Base-by-base conservation (phyloP, 2,797 vertebrate species). In the Sternotherus odoratus region DNA sequence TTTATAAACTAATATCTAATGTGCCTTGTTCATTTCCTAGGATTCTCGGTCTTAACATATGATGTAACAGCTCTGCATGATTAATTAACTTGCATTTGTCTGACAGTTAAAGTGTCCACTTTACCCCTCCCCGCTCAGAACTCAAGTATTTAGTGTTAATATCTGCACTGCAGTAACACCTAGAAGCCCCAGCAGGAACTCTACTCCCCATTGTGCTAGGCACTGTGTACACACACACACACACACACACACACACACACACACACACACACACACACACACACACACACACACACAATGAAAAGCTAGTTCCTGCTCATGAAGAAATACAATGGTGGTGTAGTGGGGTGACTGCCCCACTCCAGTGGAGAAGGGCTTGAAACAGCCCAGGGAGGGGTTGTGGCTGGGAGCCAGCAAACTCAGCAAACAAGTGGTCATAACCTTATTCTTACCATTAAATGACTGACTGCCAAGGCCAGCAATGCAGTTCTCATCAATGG, bases 121-220 rank as follows among this genome's bases (percentile, higher is more conserved):
- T 77, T 48, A 39, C 24, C 33, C 16, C 4, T 21, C 3, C 26
- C 26, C 15, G 48, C 15, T 75, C 48, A 6, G 72, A 30, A 46
- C 7, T 10, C 43, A 6, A 77, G 56, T 12, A 49, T 19, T 49
- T 12, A 33, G 26, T 74, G 16, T 46, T 74, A 54, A 8, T 8
- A 8, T 33, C 83, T 57, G 16, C 16, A 15, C 26, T 2, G 1
- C 6, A n/a, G 5, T 17, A 16, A 7, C 30, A 5, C 12, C 1
- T 39, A 33, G 13, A 75, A 75, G 54, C 2, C 33, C 4, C 26
- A 69, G 69, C 13, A 17, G 30, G 39, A 53, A 12, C n/a, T 53
- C 9, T 4, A 2, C 26, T 8, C 60, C 13, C 33, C 60, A 66
- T 66, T n/a, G 60, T 66, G 17, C 16, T 8, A 66, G 33, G 60